These are phyloP conservation scores for Babyrousa celebensis DNA, from an alignment of 2,797 vertebrate species.

Conservation along the genomic window DNA sequence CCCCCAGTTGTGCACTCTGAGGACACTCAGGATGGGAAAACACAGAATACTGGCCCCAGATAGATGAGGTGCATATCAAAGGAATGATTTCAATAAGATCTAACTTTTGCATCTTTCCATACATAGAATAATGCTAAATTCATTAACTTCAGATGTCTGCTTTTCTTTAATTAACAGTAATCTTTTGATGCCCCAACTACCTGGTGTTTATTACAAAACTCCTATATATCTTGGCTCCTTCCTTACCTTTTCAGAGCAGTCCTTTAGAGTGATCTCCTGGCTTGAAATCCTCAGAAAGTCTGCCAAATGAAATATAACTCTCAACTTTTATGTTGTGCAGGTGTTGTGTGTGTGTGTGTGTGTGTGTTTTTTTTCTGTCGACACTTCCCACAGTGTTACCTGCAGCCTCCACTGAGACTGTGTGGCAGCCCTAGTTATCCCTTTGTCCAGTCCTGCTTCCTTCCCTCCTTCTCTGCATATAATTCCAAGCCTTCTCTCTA, in stretches of 20 bases:
- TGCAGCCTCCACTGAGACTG: not conserved
- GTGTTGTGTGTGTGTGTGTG: no score
- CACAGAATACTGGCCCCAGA: not conserved
- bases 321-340: not conserved
- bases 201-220: not conserved
- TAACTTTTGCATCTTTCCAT: not conserved
- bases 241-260: not conserved
- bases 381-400: not conserved
- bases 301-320: not conserved
- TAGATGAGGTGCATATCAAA: not conserved
- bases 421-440: rapidly evolving
- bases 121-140: not conserved
- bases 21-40: no score
- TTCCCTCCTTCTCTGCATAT: not conserved
- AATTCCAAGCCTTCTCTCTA: not conserved
- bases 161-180: not conserved
- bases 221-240: not conserved
- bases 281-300: not conserved
- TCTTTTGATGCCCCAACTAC: not conserved
- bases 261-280: not conserved
- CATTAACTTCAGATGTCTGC: not conserved
- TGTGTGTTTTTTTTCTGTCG: not conserved
- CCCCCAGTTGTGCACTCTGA: not conserved
- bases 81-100: not conserved
- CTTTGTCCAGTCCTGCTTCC: not conserved